Conservation (phyloP, 2,113 vertebrate genomes). For the Xiphorhynchus elegans region DNA sequence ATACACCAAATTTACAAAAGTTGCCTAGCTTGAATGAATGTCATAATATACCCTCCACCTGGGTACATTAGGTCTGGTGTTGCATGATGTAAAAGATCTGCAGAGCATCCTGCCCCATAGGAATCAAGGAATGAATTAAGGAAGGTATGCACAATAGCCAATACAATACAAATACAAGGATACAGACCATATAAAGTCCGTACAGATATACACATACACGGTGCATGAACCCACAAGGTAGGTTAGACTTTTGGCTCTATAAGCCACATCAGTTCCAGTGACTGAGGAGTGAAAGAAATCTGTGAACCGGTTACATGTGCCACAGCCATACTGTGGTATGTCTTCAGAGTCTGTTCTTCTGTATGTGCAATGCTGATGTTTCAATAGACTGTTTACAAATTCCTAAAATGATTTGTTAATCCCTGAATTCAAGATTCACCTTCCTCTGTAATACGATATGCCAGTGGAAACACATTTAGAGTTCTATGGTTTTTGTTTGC, state of each 20-base stretch:
- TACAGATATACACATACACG: fast-evolving
- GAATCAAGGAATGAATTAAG: neutral
- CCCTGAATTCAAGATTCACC: neutral
- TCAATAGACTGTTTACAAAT: neutral
- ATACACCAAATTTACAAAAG: neutral
- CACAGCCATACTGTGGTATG: neutral
- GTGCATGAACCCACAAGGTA: fast-evolving
- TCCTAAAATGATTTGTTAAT: neutral
- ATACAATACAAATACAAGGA: neutral
- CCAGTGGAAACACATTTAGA: neutral
- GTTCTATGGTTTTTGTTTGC: neutral
- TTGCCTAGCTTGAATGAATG: neutral
- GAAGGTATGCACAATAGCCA: neutral
- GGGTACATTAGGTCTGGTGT: fast-evolving
- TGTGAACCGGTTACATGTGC: neutral
- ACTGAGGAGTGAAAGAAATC: neutral
- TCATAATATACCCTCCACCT: neutral
- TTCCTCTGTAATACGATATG: neutral
- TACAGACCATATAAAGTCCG: neutral
- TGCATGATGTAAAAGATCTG: neutral
- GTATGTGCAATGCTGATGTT: neutral
- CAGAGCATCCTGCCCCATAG: neutral
- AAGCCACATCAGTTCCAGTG: neutral
- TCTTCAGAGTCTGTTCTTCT: neutral
- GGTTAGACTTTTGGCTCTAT: neutral